These are phyloP conservation scores for Metridium senile DNA, from an alignment of 92 coral and sea anemone genomes.

Conservation along the genomic window DNA sequence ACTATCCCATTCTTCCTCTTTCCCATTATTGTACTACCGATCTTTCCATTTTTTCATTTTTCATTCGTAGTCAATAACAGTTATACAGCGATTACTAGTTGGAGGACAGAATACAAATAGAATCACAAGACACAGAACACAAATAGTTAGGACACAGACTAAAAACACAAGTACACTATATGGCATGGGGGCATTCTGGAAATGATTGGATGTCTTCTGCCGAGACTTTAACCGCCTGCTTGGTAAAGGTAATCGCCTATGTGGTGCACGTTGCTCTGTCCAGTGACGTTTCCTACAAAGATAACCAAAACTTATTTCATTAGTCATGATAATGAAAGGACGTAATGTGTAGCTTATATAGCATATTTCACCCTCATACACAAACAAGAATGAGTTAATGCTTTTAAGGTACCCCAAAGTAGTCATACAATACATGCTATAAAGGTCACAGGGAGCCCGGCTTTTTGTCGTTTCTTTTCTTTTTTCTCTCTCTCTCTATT, in stretches of 20 bases:
- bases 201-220: slow-evolving; percentile 21
- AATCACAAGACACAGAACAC: slow-evolving; percentile 36
- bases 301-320: not conserved
- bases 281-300: slow-evolving; percentile 61
- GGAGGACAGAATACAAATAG: slow-evolving; percentile 40
- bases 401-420: too few relatives aligned
- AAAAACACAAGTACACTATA: slow-evolving; percentile 34
- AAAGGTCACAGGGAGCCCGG: too few relatives aligned
- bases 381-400: too few relatives aligned
- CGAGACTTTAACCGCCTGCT: slow-evolving; percentile 31
- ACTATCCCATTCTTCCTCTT: not conserved
- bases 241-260: slow-evolving; percentile 83
- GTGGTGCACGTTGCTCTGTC: slow-evolving; percentile 67
- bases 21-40: too few relatives aligned
- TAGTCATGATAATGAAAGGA: not conserved
- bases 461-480: too few relatives aligned
- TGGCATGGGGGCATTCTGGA: slow-evolving; percentile 39
- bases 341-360: too few relatives aligned
- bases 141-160: slow-evolving; percentile 39
- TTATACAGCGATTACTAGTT: slow-evolving; percentile 26
- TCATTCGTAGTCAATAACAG: slow-evolving; percentile 27
- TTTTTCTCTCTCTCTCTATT: too few relatives aligned
- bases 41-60: not conserved
- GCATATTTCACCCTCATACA: too few relatives aligned
- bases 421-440: too few relatives aligned